These are phyloP conservation scores for Myotis findleyi DNA, from an alignment of 2,797 vertebrate genomes.

Conservation along the genomic window DNA sequence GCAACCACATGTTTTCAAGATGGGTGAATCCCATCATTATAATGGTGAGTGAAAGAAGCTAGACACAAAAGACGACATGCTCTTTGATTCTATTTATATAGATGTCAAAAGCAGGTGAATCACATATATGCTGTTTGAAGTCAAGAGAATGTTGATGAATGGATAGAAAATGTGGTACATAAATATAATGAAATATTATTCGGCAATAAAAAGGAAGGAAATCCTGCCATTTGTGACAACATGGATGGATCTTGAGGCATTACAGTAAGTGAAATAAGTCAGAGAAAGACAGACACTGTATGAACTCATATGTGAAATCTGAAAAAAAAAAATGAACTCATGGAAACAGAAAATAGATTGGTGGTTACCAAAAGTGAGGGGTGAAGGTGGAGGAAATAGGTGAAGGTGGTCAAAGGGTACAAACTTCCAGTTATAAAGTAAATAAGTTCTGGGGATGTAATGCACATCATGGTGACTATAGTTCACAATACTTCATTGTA, in stretches of 20 bases:
- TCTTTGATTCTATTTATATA: slow-evolving; percentile 33
- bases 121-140: not conserved
- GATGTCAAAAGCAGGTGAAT: slow-evolving; percentile 55
- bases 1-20: too few species aligned
- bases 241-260: not conserved
- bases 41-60: slow-evolving; percentile 28
- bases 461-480: too few species aligned
- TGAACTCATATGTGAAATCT: not conserved
- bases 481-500: too few species aligned
- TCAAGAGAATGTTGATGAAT: not conserved
- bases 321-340: not conserved
- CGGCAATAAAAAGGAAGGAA: not conserved
- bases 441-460: too few species aligned
- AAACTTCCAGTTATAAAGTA: not conserved
- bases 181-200: not conserved
- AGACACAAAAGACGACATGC: not conserved
- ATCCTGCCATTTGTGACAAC: not conserved
- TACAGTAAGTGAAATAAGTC: not conserved
- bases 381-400: not conserved
- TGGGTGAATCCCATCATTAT: not conserved
- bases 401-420: not conserved
- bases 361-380: not conserved
- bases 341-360: not conserved
- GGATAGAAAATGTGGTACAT: not conserved
- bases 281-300: not conserved